Conservation (phyloP, 2,888 invertebrate genomes). For the Rhaphigaster nebulosa region DNA sequence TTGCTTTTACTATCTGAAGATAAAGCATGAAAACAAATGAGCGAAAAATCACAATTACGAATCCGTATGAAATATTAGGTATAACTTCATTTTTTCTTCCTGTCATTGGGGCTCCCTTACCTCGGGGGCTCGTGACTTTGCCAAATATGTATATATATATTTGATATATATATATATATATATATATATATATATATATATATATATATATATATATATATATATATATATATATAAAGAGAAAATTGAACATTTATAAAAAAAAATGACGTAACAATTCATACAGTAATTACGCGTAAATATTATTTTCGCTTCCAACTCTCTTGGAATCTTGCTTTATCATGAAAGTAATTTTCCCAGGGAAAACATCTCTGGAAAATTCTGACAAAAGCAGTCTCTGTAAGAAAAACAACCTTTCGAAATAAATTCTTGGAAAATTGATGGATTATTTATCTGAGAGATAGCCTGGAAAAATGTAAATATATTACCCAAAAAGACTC, state of each 20-base stretch:
- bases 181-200: too few species aligned
- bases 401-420: not conserved
- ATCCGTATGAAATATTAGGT: too few species aligned
- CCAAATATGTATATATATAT: too few species aligned
- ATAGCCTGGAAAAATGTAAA: slow-evolving; percentile 24
- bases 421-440: slow-evolving; percentile 17
- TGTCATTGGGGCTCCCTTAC: too few species aligned
- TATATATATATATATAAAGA: too few species aligned
- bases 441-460: slow-evolving; percentile 6
- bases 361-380: not conserved
- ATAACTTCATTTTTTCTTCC: too few species aligned
- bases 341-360: not conserved
- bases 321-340: not conserved
- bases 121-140: too few species aligned
- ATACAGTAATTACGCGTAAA: not conserved
- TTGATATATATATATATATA: too few species aligned
- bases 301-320: not conserved
- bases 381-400: not conserved
- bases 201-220: too few species aligned
- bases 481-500: slow-evolving; percentile 1
- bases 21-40: too few species aligned
- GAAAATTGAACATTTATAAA: not conserved
- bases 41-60: too few species aligned
- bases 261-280: not conserved
- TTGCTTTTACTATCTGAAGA: too few species aligned